Evolutionary conservation across 2,113 vertebrate species (phyloP).

Genomic region (Nannobrachium achirus): DNA sequence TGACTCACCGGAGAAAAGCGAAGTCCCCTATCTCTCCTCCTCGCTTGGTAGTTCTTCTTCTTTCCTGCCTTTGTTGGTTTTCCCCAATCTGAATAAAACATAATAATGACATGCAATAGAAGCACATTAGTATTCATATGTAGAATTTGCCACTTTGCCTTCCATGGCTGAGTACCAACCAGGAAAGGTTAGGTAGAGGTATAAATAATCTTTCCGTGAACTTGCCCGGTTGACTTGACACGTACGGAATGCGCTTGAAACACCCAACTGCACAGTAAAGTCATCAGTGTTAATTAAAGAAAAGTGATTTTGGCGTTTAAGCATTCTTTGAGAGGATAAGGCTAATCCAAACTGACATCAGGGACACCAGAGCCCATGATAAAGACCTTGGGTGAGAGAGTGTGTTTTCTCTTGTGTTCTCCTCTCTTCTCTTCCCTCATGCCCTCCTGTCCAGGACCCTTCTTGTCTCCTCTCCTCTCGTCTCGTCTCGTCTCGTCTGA

Average conservation of each 20-base stretch:
- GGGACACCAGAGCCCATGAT: constrained; percentile 34
- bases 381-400: constrained; percentile 33
- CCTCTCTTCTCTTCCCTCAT: background rate
- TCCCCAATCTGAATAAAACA: constrained; percentile 55
- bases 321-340: constrained; percentile 42
- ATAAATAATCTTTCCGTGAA: constrained; percentile 26
- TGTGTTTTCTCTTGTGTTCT: background rate
- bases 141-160: background rate
- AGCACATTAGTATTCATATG: constrained; percentile 12
- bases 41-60: constrained; percentile 1
- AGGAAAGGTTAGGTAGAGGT: constrained; percentile 14
- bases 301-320: constrained; percentile 22
- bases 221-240: constrained; percentile 6
- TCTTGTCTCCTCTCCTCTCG: background rate
- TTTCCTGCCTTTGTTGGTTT: constrained; percentile 22
- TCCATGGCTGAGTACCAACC: background rate
- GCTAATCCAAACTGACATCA: constrained; percentile 52
- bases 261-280: constrained; percentile 42
- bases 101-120: constrained; percentile 18
- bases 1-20: constrained; percentile 59
- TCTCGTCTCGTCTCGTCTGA: background rate
- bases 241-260: constrained; percentile 33
- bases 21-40: constrained; percentile 38
- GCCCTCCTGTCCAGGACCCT: background rate
- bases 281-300: constrained; percentile 44